phyloP scores from a whole-genome alignment of 2,797 vertebrate species.

The Triplophysa yarkandensis region DNA sequence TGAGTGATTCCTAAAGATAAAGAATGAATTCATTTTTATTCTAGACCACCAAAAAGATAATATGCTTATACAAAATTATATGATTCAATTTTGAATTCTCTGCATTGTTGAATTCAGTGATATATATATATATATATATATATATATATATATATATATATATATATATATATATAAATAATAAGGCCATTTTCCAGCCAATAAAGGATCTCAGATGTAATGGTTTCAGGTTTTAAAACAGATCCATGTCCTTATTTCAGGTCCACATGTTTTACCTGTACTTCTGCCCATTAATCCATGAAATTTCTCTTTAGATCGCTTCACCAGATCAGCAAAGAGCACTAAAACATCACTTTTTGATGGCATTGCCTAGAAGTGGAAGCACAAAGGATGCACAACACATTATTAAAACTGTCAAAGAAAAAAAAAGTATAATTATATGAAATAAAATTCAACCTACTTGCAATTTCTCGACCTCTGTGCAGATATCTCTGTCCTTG shows the following conservation, averaged over 20 bases:
- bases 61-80: too few relatives aligned
- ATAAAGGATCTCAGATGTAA: too few relatives aligned
- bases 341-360: conserved; percentile 26
- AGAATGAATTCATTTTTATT: neutral
- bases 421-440: neutral
- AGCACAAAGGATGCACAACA: too few relatives aligned
- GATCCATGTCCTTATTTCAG: neutral
- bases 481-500: conserved; percentile 63
- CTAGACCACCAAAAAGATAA: neutral
- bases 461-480: conserved; percentile 64
- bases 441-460: conserved; percentile 46
- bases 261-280: conserved; percentile 61
- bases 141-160: too few relatives aligned
- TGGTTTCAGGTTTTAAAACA: neutral
- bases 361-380: neutral
- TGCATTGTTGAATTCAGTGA: too few relatives aligned
- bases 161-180: too few relatives aligned
- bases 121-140: too few relatives aligned
- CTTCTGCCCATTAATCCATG: conserved; percentile 82
- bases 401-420: neutral
- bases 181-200: too few relatives aligned
- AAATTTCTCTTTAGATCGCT: conserved; percentile 76
- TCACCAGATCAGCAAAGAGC: conserved; percentile 72
- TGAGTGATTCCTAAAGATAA: conserved; percentile 59
- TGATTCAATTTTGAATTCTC: too few relatives aligned